phyloP scores from a whole-genome alignment of 2,797 vertebrate species.

The Podargus strigoides region DNA sequence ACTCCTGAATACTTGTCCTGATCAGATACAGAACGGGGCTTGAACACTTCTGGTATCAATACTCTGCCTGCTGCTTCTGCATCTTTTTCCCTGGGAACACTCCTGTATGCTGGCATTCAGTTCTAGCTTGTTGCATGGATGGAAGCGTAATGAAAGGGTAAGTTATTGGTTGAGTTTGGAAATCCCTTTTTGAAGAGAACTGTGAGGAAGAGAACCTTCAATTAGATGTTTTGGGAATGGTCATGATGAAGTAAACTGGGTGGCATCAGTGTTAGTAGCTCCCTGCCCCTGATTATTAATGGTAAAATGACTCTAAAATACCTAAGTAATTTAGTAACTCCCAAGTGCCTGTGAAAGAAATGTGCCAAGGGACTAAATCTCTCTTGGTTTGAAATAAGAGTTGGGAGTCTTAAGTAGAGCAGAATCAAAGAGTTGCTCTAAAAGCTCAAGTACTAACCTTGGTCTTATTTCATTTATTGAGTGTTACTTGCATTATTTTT shows the following conservation, averaged over 20 bases:
- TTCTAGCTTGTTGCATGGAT: constrained; percentile 38
- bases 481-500: background rate
- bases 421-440: background rate
- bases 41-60: background rate
- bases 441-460: background rate
- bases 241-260: background rate
- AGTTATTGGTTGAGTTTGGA: background rate
- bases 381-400: background rate
- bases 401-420: background rate
- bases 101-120: constrained; percentile 32
- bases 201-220: background rate
- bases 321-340: background rate
- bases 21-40: background rate
- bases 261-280: background rate
- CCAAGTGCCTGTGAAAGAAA: background rate
- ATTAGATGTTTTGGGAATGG: background rate
- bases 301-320: background rate
- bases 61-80: background rate
- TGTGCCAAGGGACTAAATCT: background rate
- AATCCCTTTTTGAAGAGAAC: background rate
- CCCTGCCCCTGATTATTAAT: background rate
- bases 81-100: background rate
- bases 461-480: background rate
- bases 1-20: background rate
- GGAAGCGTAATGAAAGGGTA: constrained; percentile 64